Conservation (phyloP, 1,140 invertebrate species). For the Drosophila nannoptera region DNA sequence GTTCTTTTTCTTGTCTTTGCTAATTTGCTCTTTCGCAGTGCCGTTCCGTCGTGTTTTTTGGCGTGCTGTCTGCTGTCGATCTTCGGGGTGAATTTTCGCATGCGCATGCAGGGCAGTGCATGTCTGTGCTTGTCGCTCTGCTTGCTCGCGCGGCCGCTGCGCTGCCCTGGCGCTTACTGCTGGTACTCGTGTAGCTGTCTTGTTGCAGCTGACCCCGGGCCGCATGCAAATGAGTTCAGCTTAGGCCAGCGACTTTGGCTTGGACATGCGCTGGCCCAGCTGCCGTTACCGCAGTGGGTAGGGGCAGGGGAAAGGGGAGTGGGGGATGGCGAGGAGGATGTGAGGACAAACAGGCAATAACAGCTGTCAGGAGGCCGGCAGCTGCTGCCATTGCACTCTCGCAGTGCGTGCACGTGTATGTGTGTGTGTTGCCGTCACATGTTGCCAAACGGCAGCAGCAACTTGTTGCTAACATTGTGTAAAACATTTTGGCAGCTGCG, state of each 20-base stretch:
- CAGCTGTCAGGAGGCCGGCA: constrained; percentile 27
- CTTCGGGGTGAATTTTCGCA: constrained; percentile 24
- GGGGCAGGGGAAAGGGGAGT: neutral
- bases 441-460: constrained; percentile 25
- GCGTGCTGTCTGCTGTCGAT: constrained; percentile 24
- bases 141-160: neutral
- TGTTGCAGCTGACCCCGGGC: constrained; percentile 33
- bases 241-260: constrained; percentile 38
- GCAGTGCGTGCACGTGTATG: neutral
- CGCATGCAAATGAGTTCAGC: constrained; percentile 43
- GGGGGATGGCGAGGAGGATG: constrained; percentile 17
- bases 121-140: neutral
- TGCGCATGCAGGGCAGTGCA: constrained; percentile 17
- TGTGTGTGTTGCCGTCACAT: constrained; percentile 12
- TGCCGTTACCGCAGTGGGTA: constrained; percentile 32
- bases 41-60: constrained; percentile 16
- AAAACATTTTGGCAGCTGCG: constrained; percentile 31
- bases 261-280: constrained; percentile 37
- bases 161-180: constrained; percentile 17
- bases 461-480: constrained; percentile 38
- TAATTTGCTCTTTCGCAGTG: constrained; percentile 50
- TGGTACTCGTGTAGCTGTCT: constrained; percentile 4
- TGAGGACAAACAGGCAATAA: constrained; percentile 1
- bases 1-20: constrained; percentile 30
- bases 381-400: constrained; percentile 32